These are phyloP conservation scores for Lota lota DNA, from an alignment of 2,113 vertebrate genomes.

Conservation along the genomic window DNA sequence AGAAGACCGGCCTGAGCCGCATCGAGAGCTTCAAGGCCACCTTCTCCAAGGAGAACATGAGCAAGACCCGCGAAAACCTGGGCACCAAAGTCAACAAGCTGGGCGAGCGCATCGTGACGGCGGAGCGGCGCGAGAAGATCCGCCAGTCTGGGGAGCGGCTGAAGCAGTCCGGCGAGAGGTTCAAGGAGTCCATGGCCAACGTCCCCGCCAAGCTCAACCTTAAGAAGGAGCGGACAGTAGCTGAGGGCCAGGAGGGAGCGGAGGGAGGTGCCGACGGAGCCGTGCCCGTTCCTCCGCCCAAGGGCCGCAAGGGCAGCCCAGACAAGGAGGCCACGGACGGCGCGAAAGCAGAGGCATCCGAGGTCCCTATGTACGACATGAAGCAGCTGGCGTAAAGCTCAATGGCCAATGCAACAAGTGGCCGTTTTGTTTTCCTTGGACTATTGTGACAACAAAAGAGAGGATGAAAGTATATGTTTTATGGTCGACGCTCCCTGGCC, in stretches of 20 bases:
- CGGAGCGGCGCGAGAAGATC: slow-evolving; percentile 90
- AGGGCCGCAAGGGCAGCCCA: slow-evolving; percentile 68
- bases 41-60: slow-evolving; percentile 93
- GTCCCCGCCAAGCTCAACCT: slow-evolving; percentile 87
- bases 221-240: slow-evolving; percentile 78
- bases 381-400: slow-evolving; percentile 80
- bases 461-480: neutral
- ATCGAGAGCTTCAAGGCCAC: slow-evolving; percentile 94
- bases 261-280: slow-evolving; percentile 73
- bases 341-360: slow-evolving; percentile 74
- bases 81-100: slow-evolving; percentile 88
- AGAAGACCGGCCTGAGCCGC: slow-evolving; percentile 87
- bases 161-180: slow-evolving; percentile 80
- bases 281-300: slow-evolving; percentile 76
- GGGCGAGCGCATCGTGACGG: slow-evolving; percentile 89
- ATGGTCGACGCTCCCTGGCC: slow-evolving; percentile 4
- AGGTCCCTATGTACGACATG: slow-evolving; percentile 82
- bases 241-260: slow-evolving; percentile 80
- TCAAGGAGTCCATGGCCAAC: slow-evolving; percentile 88
- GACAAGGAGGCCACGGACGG: slow-evolving; percentile 69
- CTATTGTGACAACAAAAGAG: slow-evolving; percentile 27
- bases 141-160: slow-evolving; percentile 88
- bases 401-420: neutral
- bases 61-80: slow-evolving; percentile 90
- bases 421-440: slow-evolving; percentile 28